Percentiles rank a stretch among this genome's conserved stretches.
Evolutionary conservation across 2,888 invertebrate genomes (phyloP).

Genomic region (Clusia tigrina): DNA sequence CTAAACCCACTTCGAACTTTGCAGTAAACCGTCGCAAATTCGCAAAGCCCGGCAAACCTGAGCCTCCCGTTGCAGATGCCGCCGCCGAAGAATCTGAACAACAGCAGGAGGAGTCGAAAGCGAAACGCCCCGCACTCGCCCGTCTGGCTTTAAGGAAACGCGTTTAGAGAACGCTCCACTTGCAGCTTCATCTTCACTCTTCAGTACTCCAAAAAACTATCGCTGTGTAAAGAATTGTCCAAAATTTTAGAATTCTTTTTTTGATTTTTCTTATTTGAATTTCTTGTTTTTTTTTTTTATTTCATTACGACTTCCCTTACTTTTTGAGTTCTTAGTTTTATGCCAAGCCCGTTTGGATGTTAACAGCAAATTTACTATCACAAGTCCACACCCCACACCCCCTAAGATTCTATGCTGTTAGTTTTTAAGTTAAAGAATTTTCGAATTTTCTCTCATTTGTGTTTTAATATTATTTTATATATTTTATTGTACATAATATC

Average conservation of each 20-base stretch:
- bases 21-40: conserved; percentile 55
- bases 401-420: not conserved
- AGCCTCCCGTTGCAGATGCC: conserved; percentile 47
- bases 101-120: conserved; percentile 55
- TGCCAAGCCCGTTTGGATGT: too few species aligned
- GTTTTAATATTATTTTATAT: conserved; percentile 38
- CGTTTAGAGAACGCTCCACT: too few species aligned
- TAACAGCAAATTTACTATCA: too few species aligned
- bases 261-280: not conserved
- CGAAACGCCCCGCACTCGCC: conserved; percentile 54
- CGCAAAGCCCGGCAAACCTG: conserved; percentile 49
- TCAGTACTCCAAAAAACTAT: conserved; percentile 6
- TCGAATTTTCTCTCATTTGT: conserved; percentile 16
- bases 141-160: conserved; percentile 61
- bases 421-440: not conserved
- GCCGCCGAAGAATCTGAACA: conserved; percentile 55
- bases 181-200: not conserved
- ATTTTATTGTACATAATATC: conserved; percentile 31
- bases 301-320: not conserved
- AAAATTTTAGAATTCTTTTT: conserved; percentile 12
- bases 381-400: not conserved
- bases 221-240: not conserved
- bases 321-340: not conserved
- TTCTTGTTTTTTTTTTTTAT: conserved; percentile 8
- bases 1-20: not conserved